Conservation (phyloP, 2,113 vertebrate species). For the Thunnus thynnus region DNA sequence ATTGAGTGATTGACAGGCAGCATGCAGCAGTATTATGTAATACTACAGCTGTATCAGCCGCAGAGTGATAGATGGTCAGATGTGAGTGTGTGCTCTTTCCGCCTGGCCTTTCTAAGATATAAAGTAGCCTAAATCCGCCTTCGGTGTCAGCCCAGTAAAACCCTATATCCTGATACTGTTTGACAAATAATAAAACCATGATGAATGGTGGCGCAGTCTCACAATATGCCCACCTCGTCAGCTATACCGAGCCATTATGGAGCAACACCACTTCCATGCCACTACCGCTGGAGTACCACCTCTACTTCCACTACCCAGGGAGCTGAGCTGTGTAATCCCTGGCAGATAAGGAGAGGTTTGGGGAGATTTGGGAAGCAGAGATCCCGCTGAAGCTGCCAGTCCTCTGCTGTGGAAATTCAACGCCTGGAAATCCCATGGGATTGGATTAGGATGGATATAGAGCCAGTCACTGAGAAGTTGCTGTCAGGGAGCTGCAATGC, state of each 20-base stretch:
- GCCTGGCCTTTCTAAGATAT: slow-evolving; percentile 24
- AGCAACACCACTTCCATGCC: slow-evolving; percentile 56
- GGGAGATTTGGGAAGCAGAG: slow-evolving; percentile 77
- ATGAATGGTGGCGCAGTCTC: slow-evolving; percentile 73
- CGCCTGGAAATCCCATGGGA: slow-evolving; percentile 79
- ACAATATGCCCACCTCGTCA: slow-evolving; percentile 62
- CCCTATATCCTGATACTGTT: slow-evolving; percentile 58
- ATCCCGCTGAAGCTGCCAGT: slow-evolving; percentile 79
- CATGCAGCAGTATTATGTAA: slow-evolving; percentile 67
- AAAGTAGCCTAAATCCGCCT: slow-evolving; percentile 47
- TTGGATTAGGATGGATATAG: slow-evolving; percentile 81
- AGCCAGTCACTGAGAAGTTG: slow-evolving; percentile 78
- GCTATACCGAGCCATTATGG: slow-evolving; percentile 58
- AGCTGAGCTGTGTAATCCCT: slow-evolving; percentile 80
- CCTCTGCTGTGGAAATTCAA: slow-evolving; percentile 75
- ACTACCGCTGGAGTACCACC: slow-evolving; percentile 40
- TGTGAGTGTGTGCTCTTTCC: neutral
- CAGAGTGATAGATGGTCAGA: slow-evolving; percentile 62
- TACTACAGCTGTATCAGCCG: slow-evolving; percentile 32
- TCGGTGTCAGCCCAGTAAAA: slow-evolving; percentile 58
- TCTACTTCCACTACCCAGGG: slow-evolving; percentile 58
- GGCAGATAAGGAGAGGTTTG: slow-evolving; percentile 72
- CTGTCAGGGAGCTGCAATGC: slow-evolving; percentile 68
- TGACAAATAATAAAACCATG: slow-evolving; percentile 77
- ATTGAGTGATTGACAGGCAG: slow-evolving; percentile 53